A percentile compares a stretch with the other conserved stretches of the same genome.
These are phyloP conservation scores for Neomonachus schauinslandi DNA, from an alignment of 2,113 vertebrate genomes.

Conservation along the genomic window DNA sequence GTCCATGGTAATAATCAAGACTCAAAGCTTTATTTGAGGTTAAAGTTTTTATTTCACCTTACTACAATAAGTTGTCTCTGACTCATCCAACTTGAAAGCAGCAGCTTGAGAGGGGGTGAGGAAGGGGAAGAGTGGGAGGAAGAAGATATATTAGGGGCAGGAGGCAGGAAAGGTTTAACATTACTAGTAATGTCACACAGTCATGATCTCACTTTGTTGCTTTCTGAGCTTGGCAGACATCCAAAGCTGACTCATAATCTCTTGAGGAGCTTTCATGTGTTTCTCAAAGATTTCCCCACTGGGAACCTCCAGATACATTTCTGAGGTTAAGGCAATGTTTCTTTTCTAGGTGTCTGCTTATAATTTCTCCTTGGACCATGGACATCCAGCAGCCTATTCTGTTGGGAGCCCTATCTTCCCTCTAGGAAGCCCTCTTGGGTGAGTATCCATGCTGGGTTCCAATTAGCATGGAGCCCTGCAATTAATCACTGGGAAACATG, in stretches of 20 bases:
- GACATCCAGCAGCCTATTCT: not conserved
- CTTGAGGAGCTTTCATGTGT: not conserved
- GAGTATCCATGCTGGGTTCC: not conserved
- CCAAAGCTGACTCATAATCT: conserved; percentile 4
- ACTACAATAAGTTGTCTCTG: not conserved
- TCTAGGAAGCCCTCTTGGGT: not conserved
- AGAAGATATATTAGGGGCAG: not conserved
- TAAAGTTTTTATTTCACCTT: not conserved
- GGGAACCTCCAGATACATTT: not conserved
- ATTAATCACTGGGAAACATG: not conserved
- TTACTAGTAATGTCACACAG: not conserved
- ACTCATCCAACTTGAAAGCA: not conserved
- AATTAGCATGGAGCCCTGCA: not conserved
- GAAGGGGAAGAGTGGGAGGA: not conserved
- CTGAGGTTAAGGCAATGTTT: not conserved
- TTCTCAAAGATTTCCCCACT: not conserved
- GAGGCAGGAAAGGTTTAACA: not conserved
- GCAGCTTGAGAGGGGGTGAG: no score
- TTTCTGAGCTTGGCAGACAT: not conserved
- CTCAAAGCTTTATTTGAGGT: not conserved
- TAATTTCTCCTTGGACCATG: not conserved
- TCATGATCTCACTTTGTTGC: not conserved
- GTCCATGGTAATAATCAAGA: not conserved
- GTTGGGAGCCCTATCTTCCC: not conserved
- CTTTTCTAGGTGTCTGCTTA: not conserved